Conservation (phyloP, 1,140 invertebrate species). For the Tetragonula clypearis region DNA sequence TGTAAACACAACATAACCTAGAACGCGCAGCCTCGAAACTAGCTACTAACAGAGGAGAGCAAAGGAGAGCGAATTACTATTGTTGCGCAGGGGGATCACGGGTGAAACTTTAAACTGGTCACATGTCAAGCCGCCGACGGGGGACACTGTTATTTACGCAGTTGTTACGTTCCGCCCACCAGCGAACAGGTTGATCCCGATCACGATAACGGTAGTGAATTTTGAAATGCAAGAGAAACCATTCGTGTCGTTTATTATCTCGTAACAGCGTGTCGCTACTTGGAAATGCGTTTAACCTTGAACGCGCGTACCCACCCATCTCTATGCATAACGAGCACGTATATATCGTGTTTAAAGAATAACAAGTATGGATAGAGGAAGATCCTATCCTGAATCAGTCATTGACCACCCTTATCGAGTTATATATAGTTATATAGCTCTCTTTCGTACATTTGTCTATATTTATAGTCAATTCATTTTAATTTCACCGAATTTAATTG, state of each 20-base stretch:
- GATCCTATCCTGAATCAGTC: background rate
- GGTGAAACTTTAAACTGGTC: constrained; percentile 60
- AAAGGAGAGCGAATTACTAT: constrained; percentile 20
- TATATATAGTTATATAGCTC: no score
- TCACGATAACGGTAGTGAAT: background rate
- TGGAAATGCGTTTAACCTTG: constrained; percentile 42
- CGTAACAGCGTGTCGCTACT: background rate
- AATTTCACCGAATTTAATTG: background rate
- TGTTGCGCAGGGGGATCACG: constrained; percentile 30
- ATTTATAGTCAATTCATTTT: no score
- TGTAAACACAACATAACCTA: constrained; percentile 63
- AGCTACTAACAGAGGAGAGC: constrained; percentile 8
- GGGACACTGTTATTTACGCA: constrained; percentile 41
- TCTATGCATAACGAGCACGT: background rate
- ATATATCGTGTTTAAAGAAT: background rate
- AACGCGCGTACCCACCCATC: constrained; percentile 15
- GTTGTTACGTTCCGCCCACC: background rate
- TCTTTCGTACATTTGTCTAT: background rate
- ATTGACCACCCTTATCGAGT: no score
- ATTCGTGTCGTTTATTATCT: background rate
- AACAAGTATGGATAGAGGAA: background rate
- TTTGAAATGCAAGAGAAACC: constrained; percentile 29
- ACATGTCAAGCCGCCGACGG: constrained; percentile 40
- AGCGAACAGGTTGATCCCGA: background rate
- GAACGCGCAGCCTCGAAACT: background rate